phyloP scores from a whole-genome alignment of 2,113 vertebrate genomes.

The Tenrec ecaudatus region DNA sequence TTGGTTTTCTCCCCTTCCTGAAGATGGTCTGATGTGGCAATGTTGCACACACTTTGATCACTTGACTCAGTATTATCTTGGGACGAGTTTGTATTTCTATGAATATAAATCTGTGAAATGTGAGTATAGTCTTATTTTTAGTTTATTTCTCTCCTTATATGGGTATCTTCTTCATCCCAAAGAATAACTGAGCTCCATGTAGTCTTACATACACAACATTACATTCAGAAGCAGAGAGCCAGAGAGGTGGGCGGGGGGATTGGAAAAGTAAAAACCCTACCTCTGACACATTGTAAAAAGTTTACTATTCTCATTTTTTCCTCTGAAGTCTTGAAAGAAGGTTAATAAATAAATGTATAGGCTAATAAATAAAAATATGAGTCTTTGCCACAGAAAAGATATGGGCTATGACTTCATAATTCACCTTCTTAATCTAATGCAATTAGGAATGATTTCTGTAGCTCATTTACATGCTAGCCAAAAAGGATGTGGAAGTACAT shows the following conservation, averaged over 20 bases:
- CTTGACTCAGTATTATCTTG: not conserved
- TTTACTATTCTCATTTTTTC: not conserved
- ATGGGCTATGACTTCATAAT: not conserved
- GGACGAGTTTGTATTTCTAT: slow-evolving; percentile 11
- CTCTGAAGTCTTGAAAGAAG: not conserved
- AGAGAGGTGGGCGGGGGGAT: not conserved
- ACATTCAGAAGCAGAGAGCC: not conserved
- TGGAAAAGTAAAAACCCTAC: not conserved
- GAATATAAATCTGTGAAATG: not conserved
- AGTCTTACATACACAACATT: not conserved
- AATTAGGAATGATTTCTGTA: not conserved
- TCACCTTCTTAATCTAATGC: not conserved
- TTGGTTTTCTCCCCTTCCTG: slow-evolving; percentile 1
- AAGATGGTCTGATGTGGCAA: not conserved
- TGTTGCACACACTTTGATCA: slow-evolving; percentile 1
- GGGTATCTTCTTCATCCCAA: not conserved
- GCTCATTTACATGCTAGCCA: not conserved
- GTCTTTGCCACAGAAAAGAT: not conserved
- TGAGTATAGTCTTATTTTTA: not conserved
- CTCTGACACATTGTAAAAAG: not conserved
- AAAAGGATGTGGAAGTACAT: not conserved
- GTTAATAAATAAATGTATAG: not conserved
- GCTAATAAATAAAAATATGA: not conserved
- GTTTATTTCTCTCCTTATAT: not conserved
- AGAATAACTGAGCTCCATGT: too few species aligned